A percentile compares a stretch with the other conserved stretches of the same genome.
Conservation (phyloP, 2,113 vertebrate genomes). For the Gallinago media region DNA sequence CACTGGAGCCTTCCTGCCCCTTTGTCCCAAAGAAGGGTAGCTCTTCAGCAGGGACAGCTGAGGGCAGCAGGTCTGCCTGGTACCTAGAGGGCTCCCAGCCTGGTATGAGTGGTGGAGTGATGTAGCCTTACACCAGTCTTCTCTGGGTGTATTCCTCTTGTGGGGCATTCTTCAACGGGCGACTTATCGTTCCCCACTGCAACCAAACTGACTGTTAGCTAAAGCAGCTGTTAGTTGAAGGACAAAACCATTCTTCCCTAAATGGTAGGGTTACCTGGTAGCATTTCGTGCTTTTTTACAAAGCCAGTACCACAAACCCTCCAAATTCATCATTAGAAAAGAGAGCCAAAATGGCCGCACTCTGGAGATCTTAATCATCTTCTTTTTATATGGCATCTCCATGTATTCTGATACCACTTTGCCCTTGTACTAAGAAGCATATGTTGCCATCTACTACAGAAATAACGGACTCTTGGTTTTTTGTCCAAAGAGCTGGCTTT, state of each 20-base stretch:
- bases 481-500: background rate
- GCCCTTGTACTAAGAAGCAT: background rate
- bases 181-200: background rate
- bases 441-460: background rate
- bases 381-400: background rate
- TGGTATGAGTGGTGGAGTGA: rapidly evolving
- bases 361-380: background rate
- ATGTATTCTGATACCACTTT: background rate
- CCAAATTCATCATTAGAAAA: background rate
- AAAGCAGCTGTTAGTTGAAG: background rate
- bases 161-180: background rate
- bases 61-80: background rate
- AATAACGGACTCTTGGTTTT: background rate
- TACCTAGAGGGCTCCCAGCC: background rate
- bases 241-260: background rate
- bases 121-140: background rate
- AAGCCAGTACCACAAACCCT: background rate
- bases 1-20: rapidly evolving
- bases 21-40: background rate
- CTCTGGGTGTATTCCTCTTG: background rate
- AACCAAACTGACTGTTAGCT: background rate
- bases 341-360: background rate
- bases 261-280: background rate
- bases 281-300: background rate
- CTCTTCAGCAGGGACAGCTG: background rate